Percentiles rank a stretch among this genome's conserved stretches.
These are phyloP conservation scores for Myripristis murdjan DNA, from an alignment of 2,797 vertebrate species.

Conservation along the genomic window DNA sequence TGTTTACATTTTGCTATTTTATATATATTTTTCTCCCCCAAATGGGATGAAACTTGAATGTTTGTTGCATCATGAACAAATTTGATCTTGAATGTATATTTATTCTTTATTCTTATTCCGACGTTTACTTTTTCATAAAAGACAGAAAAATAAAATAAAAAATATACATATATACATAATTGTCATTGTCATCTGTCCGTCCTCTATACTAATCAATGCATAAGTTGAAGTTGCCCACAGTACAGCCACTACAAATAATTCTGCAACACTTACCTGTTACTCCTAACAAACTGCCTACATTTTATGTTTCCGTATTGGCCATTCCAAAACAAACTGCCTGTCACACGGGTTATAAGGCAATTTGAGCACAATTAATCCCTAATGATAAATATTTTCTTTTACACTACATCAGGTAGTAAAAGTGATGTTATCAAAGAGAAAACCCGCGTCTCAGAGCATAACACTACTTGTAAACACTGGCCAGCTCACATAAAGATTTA, in stretches of 20 bases:
- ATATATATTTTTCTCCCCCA: no score
- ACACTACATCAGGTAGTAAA: no score
- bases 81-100: conserved; percentile 71
- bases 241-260: background rate
- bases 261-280: background rate
- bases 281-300: no score
- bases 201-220: background rate
- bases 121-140: conserved; percentile 67
- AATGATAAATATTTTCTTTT: no score
- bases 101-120: conserved; percentile 77
- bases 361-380: no score
- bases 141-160: conserved; percentile 36
- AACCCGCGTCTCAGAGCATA: no score
- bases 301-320: background rate
- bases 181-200: conserved; percentile 46
- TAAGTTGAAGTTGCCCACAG: background rate
- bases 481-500: no score
- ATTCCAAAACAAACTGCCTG: background rate
- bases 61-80: conserved; percentile 80
- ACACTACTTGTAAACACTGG: no score
- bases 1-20: conserved; percentile 77
- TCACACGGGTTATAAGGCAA: no score
- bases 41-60: conserved; percentile 61
- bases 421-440: no score
- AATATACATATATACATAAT: conserved; percentile 28